These are phyloP conservation scores for Teinopalpus imperialis DNA, from an alignment of 2,888 invertebrate species.

Conservation along the genomic window DNA sequence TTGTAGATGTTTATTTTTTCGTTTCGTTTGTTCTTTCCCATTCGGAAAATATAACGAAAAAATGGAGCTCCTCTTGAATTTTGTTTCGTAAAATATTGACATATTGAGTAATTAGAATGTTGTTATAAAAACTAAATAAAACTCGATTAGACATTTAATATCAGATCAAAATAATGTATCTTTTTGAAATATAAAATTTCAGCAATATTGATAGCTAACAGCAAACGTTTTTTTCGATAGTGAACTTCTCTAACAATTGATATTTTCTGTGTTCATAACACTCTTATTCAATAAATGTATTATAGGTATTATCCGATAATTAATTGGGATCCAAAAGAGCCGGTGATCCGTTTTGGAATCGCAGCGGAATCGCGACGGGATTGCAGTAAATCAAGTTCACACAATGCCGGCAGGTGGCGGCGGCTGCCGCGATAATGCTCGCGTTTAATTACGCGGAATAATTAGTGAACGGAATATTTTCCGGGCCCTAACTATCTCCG, in stretches of 20 bases:
- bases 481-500: conserved; percentile 81
- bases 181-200: too few relatives aligned
- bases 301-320: conserved; percentile 77
- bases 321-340: conserved; percentile 79
- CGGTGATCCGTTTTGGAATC: conserved; percentile 65
- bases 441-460: conserved; percentile 83
- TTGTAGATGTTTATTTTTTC: conserved; percentile 45
- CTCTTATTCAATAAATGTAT: background rate
- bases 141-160: too few relatives aligned
- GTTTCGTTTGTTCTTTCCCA: conserved; percentile 33
- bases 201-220: too few relatives aligned
- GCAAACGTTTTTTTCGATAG: background rate
- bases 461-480: conserved; percentile 82
- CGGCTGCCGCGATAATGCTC: conserved; percentile 77
- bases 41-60: conserved; percentile 19
- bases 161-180: too few relatives aligned
- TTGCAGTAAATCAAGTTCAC: conserved; percentile 77
- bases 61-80: conserved; percentile 1
- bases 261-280: background rate
- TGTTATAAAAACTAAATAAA: background rate
- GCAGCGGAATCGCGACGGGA: conserved; percentile 71
- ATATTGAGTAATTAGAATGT: conserved; percentile 8
- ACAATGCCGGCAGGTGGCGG: conserved; percentile 80
- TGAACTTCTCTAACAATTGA: background rate
- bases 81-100: conserved; percentile 4